Evolutionary conservation across 1,140 invertebrate species (phyloP), one percentile per base, ranked within the genome.

Genomic region (Nasonia vitripennis): DNA sequence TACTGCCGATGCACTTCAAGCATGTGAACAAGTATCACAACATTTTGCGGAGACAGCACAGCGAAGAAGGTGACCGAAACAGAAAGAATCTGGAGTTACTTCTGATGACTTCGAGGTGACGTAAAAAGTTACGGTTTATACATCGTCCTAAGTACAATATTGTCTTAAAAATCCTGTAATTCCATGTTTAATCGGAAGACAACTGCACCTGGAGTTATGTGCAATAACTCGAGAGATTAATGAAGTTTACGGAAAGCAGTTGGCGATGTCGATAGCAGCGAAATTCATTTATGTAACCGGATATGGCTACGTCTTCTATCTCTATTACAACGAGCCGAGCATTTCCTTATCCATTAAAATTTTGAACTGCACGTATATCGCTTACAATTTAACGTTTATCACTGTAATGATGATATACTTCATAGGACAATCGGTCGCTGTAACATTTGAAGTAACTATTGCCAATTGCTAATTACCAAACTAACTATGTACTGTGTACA

Each of bases 151-250:
- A 27, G 6, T 37, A 37, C 5, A 37, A 37, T 37, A 37, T 6
- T 37, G 4, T 37, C 34, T 37, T 9, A 78, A 51, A 9, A 78
- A 41, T 45, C 23, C 20, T 31, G 10, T 51, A 77, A 51, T 20
- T 62, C n/a, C 51, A 75, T 71, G 12, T 73, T 27, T 27, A 27
- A 31, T 51, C 31, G 48, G 2, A 34, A 91, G 90, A 34, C 87
- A 90, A 86, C 73, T 88, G 23, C 89, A 91, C 31, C 80, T 91
- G 4, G 86, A 89, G 48, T 71, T 91, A 55, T 80, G 87, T 37
- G 87, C 83, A 55, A 87, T 85, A 10, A 80, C 84, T 14, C 84
- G 73, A 20, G 75, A 51, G 0, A 23, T 86, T 0, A 91, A 89
- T 71, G 77, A 84, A 10, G 48, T 77, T 6, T 90, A 84, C 7